A percentile compares a stretch with the other conserved stretches of the same genome.
Conservation (phyloP, 2,797 vertebrate species). For the Spinus pinus region DNA sequence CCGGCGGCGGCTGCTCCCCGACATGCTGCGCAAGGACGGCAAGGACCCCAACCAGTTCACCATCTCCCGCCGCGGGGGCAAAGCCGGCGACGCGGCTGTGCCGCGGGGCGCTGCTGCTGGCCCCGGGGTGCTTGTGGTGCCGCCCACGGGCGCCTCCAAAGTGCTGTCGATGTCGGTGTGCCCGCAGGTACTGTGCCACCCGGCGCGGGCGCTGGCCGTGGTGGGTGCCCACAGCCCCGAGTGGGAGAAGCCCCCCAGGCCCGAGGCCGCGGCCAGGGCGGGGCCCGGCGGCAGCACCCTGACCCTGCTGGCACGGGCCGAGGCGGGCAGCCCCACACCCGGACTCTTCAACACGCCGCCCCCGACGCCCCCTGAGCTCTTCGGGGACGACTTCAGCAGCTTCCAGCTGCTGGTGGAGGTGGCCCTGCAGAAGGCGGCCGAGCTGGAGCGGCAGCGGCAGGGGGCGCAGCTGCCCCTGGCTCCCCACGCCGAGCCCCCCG, state of each 20-base stretch:
- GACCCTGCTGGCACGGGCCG: conserved; percentile 70
- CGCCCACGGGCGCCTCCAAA: conserved; percentile 74
- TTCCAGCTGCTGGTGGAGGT: conserved; percentile 90
- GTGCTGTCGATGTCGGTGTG: conserved; percentile 84
- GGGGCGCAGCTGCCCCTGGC: conserved; percentile 57
- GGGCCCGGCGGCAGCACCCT: conserved; percentile 69
- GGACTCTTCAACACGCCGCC: conserved; percentile 92
- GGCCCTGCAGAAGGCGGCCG: conserved; percentile 86
- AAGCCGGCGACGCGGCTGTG: conserved; percentile 72
- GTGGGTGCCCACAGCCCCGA: conserved; percentile 60
- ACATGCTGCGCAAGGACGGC: conserved; percentile 92
- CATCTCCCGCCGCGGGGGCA: conserved; percentile 87
- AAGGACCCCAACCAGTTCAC: conserved; percentile 95
- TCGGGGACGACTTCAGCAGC: conserved; percentile 90
- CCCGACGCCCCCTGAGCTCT: conserved; percentile 87
- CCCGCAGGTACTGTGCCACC: conserved; percentile 82
- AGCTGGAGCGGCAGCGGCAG: conserved; percentile 86
- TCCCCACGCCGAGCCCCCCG: conserved; percentile 32
- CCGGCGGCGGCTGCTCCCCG: conserved; percentile 89
- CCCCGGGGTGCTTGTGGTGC: conserved; percentile 63
- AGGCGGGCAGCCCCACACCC: conserved; percentile 77
- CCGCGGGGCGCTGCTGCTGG: conserved; percentile 74
- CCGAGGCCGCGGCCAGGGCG: conserved; percentile 77
- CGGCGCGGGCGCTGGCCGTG: conserved; percentile 70
- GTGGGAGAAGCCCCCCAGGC: conserved; percentile 80